Percentiles rank a stretch among this genome's conserved stretches.
Conservation (phyloP, 2,113 vertebrate genomes). For the Nesogale talazaci region DNA sequence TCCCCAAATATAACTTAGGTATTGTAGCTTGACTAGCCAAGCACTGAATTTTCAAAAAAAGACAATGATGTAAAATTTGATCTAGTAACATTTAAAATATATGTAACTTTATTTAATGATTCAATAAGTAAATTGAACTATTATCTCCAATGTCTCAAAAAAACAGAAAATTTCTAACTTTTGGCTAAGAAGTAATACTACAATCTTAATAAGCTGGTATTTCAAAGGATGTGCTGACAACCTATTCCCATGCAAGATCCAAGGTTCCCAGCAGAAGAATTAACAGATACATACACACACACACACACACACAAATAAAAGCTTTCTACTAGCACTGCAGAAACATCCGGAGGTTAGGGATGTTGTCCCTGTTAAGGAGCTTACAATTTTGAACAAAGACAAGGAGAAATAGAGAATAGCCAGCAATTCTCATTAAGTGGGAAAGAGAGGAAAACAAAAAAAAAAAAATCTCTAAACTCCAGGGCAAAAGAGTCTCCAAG, state of each 20-base stretch:
- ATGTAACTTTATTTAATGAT: conserved; percentile 9
- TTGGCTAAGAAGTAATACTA: background rate
- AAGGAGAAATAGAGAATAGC: background rate
- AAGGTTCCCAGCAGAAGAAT: background rate
- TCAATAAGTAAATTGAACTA: background rate
- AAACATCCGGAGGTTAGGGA: conserved; percentile 30
- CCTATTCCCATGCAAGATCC: conserved; percentile 33
- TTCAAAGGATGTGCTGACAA: background rate
- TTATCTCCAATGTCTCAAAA: conserved; percentile 20
- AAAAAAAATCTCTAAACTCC: background rate
- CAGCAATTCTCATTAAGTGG: conserved; percentile 5
- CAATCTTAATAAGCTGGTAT: background rate
- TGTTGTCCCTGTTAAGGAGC: background rate
- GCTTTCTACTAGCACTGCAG: background rate
- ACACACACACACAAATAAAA: background rate
- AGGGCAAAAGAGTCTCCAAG: conserved; percentile 20
- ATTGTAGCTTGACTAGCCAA: background rate
- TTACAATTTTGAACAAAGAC: conserved; percentile 2
- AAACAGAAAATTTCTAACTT: conserved; percentile 36
- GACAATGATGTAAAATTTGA: conserved; percentile 4
- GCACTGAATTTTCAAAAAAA: conserved; percentile 1
- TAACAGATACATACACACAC: conserved; percentile 16
- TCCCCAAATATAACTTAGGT: background rate
- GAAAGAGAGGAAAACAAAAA: background rate
- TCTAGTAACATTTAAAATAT: background rate